Base-by-base conservation (phyloP, 2,888 invertebrate species). In the Melanchra persicariae region DNA sequence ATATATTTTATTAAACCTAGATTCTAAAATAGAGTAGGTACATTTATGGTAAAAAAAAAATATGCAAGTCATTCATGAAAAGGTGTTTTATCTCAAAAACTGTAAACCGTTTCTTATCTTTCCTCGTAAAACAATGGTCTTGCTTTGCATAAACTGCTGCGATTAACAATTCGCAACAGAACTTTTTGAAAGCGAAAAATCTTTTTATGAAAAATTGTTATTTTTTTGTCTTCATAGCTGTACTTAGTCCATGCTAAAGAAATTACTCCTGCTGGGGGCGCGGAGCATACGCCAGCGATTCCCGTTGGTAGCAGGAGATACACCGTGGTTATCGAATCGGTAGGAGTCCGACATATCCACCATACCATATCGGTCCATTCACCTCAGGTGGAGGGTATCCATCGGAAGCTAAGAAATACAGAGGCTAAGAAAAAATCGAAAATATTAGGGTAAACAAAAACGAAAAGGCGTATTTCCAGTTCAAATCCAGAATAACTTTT, bases 71-170 rank as follows among this genome's bases (percentile, higher is more conserved):
- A 54, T 54, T 45, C 7, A 19, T 19, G 45, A 45, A 45, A 15
- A 1, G 19, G 22, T 22, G 10, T 55, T 66, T 19, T 15, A 43
- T 51, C 40, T 12, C 6, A 24, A 34, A 34, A 30, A 15, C 1
- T 47, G 19, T 37, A 70, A 45, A 60, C 1, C 6, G 19, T 37
- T 26, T 24, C 10, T 12, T 15, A 55, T 17, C 3, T 30, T 4
- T 51, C n/a, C n/a, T 47, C n/a, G 40, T n/a, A 22, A 74, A 59
- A 69, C 2, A 65, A 65, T 34, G 2, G 12, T 52, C n/a, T 54
- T 47, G 17, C 30, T 47, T 17, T 22, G 9, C 6, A n/a, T 54
- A 70, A 30, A 30, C 22, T 40, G 19, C 26, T 52, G 43, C n/a
- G 5, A n/a, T 43, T 26, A 37, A 19, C 22, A 54, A 19, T 52